Evolutionary conservation across 2,797 vertebrate species (phyloP), one percentile per base, ranked within the genome.

Genomic region (Alauda arvensis): DNA sequence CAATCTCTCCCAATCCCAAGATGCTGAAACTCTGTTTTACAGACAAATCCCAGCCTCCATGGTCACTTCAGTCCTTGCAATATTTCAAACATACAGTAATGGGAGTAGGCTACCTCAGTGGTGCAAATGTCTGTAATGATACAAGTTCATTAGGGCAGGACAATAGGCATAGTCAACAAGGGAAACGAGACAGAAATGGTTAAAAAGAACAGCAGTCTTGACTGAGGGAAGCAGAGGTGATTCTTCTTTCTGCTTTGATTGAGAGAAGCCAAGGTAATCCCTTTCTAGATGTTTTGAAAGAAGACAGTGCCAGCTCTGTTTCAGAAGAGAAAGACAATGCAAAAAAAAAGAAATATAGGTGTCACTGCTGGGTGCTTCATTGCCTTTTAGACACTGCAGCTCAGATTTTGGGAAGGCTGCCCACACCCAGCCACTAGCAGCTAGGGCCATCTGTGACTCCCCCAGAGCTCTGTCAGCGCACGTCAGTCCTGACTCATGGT

Each of bases 381-480:
- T 66, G 52, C 57, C 65, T 65, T 77, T 63, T 74, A 76, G 80
- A 40, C 15, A 34, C 31, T n/a, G 19, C 48, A 74, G 61, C 18
- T 68, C 69, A 74, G 79, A 63, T 69, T 88, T 78, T 83, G 74
- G 57, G 79, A 87, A 83, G 31, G 55, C 67, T 87, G 79, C 51
- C 49, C 26, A 10, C 60, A 65, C 10, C 28, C 74, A 80, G 79
- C 40, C 10, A 18, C 42, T 46, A 61, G 40, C 43, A 86, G 39
- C 25, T 46, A 37, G 10, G 60, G 31, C 51, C 77, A 88, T 53
- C 80, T 65, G 57, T 85, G 63, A 56, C 52, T 93, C 37, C 82
- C 67, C 49, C 74, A 83, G 79, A 90, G 57, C 77, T 74, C 74
- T 53, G 57, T 75, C 89, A 90, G 69, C 25, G 7, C 56, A 31